Evolutionary conservation across 1,140 invertebrate genomes (phyloP).

Genomic region (Tetramorium alpestre): DNA sequence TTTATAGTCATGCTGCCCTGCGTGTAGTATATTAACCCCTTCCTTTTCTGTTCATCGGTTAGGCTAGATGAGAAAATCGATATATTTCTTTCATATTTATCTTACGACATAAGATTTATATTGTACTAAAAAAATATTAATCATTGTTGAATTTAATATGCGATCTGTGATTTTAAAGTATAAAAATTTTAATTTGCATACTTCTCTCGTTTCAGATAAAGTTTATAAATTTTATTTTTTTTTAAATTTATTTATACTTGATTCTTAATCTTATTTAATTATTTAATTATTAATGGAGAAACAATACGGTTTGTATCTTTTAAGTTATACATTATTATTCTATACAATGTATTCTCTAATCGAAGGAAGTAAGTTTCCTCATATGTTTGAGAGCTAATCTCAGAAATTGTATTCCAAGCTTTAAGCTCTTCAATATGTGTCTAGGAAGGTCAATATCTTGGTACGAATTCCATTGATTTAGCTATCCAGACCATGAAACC

Average conservation of each 20-base stretch:
- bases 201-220: not conserved
- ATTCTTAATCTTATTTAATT: not conserved
- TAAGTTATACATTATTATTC: not conserved
- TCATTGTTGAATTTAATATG: not conserved
- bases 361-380: not conserved
- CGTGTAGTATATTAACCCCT: conserved; percentile 10
- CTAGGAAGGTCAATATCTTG: conserved; percentile 26
- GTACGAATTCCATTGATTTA: conserved; percentile 46
- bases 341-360: not conserved
- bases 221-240: not conserved
- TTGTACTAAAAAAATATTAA: not conserved
- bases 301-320: not conserved
- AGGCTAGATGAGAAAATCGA: conserved; percentile 27
- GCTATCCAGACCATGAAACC: conserved; percentile 9
- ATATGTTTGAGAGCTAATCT: not conserved
- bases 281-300: not conserved
- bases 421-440: conserved; percentile 14
- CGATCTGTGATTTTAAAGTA: not conserved
- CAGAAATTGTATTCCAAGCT: conserved; percentile 31
- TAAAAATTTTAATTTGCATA: too few species aligned
- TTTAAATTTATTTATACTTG: not conserved
- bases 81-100: not conserved
- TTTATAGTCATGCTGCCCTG: conserved; percentile 10
- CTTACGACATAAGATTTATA: not conserved
- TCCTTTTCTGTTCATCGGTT: not conserved